Percentiles rank a stretch among this genome's conserved stretches.
Evolutionary conservation across 2,797 vertebrate genomes (phyloP).

Genomic region (Hyperoplus lanceolatus): DNA sequence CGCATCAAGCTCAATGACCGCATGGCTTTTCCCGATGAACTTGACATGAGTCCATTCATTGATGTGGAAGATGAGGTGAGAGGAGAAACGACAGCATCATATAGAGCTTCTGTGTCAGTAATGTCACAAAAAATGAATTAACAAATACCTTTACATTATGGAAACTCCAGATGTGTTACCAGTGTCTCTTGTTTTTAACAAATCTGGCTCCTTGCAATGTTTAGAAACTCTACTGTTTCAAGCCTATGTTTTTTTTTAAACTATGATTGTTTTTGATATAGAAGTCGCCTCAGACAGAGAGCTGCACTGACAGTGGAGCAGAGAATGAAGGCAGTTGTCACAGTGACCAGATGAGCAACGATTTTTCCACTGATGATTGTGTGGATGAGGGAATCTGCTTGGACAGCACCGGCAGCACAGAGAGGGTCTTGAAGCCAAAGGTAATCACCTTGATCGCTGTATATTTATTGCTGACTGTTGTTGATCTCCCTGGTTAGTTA

Average conservation of each 20-base stretch:
- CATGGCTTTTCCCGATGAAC: slow-evolving; percentile 98
- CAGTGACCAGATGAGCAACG: slow-evolving; percentile 99
- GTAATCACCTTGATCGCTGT: slow-evolving; percentile 72
- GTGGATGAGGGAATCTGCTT: slow-evolving; percentile 99
- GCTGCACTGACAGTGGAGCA: slow-evolving; percentile 98
- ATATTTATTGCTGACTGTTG: not conserved
- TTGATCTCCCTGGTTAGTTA: not conserved
- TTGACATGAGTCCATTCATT: slow-evolving; percentile 98
- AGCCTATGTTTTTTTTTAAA: not conserved
- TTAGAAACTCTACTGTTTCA: not conserved
- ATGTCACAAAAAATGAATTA: too few species aligned
- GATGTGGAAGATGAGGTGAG: slow-evolving; percentile 98
- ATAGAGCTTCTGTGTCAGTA: not conserved
- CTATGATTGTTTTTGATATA: slow-evolving; percentile 62
- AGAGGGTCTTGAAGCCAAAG: slow-evolving; percentile 96
- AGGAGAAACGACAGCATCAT: not conserved
- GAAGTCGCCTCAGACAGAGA: slow-evolving; percentile 99
- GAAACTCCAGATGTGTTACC: too few species aligned
- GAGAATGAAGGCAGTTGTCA: slow-evolving; percentile 99
- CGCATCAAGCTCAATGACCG: slow-evolving; percentile 98
- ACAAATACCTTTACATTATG: too few species aligned
- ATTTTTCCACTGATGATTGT: slow-evolving; percentile 97
- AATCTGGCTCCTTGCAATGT: not conserved
- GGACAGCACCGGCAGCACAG: slow-evolving; percentile 91
- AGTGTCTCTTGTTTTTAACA: not conserved